These are phyloP conservation scores for Siderastrea siderea DNA, from an alignment of 92 coral and sea anemone genomes.

Conservation along the genomic window DNA sequence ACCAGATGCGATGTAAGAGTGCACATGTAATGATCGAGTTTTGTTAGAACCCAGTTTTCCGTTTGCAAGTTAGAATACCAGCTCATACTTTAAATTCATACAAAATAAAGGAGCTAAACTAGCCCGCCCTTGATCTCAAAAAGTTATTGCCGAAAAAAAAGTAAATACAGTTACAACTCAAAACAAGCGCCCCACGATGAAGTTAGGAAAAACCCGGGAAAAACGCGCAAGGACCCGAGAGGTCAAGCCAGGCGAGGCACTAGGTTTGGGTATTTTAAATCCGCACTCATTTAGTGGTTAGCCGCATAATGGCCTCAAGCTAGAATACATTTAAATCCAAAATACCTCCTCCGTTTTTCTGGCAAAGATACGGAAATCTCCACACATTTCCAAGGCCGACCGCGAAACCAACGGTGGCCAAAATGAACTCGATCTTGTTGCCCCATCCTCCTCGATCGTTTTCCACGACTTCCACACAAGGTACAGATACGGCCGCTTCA, in stretches of 20 bases:
- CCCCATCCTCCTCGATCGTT: slow-evolving; percentile 83
- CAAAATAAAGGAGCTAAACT: background rate
- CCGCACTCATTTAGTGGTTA: background rate
- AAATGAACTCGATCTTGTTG: slow-evolving; percentile 79
- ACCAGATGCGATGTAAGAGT: no score
- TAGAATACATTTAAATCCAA: background rate
- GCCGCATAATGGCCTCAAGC: background rate
- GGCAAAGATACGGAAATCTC: slow-evolving; percentile 93
- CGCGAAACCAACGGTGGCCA: slow-evolving; percentile 91
- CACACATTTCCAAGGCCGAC: slow-evolving; percentile 97
- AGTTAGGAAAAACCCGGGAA: background rate
- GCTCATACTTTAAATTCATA: background rate
- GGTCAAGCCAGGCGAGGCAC: background rate
- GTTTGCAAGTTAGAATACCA: background rate
- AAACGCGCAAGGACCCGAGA: background rate
- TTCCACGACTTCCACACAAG: slow-evolving; percentile 15
- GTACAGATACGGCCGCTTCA: background rate
- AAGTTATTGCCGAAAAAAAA: background rate
- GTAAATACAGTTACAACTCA: background rate
- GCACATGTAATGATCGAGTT: no score
- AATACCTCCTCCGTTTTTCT: slow-evolving; percentile 95
- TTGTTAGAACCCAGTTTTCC: background rate
- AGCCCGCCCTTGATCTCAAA: background rate
- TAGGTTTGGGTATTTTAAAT: background rate
- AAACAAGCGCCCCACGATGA: background rate